Base-by-base conservation (phyloP, 2,113 vertebrate species). In the Seriola quinqueradiata region DNA sequence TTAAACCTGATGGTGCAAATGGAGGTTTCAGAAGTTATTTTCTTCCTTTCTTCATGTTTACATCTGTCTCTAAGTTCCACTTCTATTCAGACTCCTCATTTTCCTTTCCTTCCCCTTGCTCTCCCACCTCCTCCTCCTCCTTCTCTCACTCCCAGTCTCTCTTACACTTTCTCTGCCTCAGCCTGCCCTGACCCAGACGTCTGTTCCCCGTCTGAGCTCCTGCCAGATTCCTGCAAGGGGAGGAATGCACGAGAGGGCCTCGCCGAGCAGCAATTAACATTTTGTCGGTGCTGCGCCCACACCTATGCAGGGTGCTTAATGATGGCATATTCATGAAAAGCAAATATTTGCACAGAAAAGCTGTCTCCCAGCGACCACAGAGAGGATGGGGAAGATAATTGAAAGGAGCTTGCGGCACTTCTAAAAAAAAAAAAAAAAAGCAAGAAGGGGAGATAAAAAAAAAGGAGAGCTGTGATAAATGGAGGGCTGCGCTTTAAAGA, bases 321-420 rank as follows among this genome's bases (percentile, higher is more conserved):
- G 86, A 90, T 77, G 81, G 84, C 79, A 82, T 89, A 87, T 92
- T 93, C 87, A 87, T 89, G 92, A 88, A 93, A 90, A 70, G 82
- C 92, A 94, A 93, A 94, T 93, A 92, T 94, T 93, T 92, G 91
- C 90, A 72, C 48, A 70, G 81, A 90, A 81, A 93, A 86, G 82
- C 87, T 79, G 90, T 92, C 86, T 90, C 86, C 90, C 79, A 79
- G 92, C 80, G 81, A 90, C 91, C 48, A 70, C 25, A 0, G 13
- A 87, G 85, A 84, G 77, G 66, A 70, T 71, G 40, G 70, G 78
- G 80, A 68, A 83, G 85, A 85, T 89, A 92, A 90, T 91, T 89
- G 87, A 91, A 91, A 88, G 90, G 83, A 86, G 85, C 82, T 84
- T n/a, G 85, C 60, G 59, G 89, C 92, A 82, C 81, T 42, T 42